Evolutionary conservation across 2,797 vertebrate species (phyloP).

Genomic region (Danionella dracula): DNA sequence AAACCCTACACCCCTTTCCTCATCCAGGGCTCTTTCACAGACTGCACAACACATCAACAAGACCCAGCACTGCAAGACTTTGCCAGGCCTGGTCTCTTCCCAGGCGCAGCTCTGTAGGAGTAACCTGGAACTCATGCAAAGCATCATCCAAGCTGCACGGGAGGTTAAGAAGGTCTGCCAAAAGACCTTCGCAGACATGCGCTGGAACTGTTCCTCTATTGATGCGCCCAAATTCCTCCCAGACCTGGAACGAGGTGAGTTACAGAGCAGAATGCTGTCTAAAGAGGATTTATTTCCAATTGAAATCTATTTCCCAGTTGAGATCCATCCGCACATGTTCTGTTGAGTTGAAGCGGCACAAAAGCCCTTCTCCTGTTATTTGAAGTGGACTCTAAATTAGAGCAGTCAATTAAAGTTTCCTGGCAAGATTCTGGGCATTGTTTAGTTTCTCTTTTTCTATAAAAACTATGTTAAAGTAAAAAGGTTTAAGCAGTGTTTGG

Average conservation of each 20-base stretch:
- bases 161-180: constrained; percentile 94
- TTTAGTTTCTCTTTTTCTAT: no score
- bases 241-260: constrained; percentile 91
- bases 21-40: constrained; percentile 81
- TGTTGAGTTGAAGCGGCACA: neutral
- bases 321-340: neutral
- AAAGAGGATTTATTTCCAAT: neutral
- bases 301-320: neutral
- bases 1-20: neutral
- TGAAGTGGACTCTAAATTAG: no score
- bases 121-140: constrained; percentile 96
- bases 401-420: no score
- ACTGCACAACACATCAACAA: constrained; percentile 85
- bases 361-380: neutral
- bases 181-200: constrained; percentile 91
- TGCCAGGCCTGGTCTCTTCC: constrained; percentile 88
- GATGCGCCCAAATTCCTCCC: constrained; percentile 83
- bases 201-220: constrained; percentile 98
- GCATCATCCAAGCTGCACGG: constrained; percentile 84
- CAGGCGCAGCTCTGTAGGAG: constrained; percentile 95
- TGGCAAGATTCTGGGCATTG: no score
- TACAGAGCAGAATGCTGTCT: constrained; percentile 1
- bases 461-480: no score
- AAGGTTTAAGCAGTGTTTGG: no score
- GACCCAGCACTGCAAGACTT: constrained; percentile 92